Evolutionary conservation across 2,888 invertebrate genomes (phyloP), one percentile per base, ranked within the genome.

Genomic region (Callinectes sapidus): DNA sequence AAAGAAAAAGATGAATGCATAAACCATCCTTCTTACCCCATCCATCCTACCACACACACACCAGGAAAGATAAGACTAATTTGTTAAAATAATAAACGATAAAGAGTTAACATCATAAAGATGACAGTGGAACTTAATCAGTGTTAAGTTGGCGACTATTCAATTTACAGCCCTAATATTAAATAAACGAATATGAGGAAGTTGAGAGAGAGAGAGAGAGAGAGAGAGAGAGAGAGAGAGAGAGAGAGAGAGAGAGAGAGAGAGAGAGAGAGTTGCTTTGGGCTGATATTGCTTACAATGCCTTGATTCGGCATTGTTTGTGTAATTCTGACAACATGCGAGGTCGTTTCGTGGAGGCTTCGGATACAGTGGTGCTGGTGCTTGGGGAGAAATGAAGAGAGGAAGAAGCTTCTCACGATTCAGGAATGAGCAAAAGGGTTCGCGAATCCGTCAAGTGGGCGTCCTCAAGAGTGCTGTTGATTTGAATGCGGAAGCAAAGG

Each of bases 221-320:
- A 71, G 71, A 71, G 71, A 71, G 71, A 71, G 28, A 71, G 71
- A 71, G 71, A 71, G 71, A 71, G 71, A 71, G 71, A 71, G 71
- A 71, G 71, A 71, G 71, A 71, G 71, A 71, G 71, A 71, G 71
- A 71, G 71, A 71, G 71, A 71, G 71, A 71, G 71, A 71, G 71
- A 71, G 71, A 71, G 71, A 71, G 61, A 61, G 61, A 61, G 23
- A 13, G 61, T 61, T 61, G 23, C 61, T 23, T 61, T 48, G 48
- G 10, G 10, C 8, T 48, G 61, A 0, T 16, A 6, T 61, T 23
- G 23, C 18, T 23, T 10, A 61, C 61, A 61, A 23, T 61, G 61
- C 23, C 61, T 23, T 61, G 61, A 61, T 61, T 61, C 3, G 61
- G 23, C 18, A 61, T 48, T 48, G 48, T 48, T 10, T 48, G 48